phyloP scores from a whole-genome alignment of 2,113 vertebrate species.

The Sminthopsis crassicaudata region DNA sequence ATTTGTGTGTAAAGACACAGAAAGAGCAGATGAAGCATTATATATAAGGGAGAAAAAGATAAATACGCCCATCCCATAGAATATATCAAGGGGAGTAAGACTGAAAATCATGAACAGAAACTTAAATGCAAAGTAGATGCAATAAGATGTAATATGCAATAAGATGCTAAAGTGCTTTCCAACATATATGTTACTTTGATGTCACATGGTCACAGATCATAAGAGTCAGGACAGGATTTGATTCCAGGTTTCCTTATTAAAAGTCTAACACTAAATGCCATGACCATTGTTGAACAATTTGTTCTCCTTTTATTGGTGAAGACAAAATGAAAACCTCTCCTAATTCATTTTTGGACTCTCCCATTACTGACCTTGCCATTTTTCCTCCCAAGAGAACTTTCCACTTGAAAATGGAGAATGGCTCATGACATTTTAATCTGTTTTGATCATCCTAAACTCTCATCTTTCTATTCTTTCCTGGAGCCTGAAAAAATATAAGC shows the following conservation, averaged over 20 bases:
- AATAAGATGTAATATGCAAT: too few relatives aligned
- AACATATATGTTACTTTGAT: neutral
- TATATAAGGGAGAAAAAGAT: neutral
- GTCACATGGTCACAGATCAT: neutral
- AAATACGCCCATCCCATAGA: neutral
- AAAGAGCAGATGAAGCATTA: neutral
- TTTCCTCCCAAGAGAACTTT: slow-evolving; percentile 20
- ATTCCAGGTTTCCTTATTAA: neutral
- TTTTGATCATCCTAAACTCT: neutral
- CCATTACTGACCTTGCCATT: slow-evolving; percentile 1
- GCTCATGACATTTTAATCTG: neutral
- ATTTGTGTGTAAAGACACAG: neutral
- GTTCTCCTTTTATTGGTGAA: neutral
- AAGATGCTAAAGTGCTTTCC: neutral
- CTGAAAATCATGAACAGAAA: neutral
- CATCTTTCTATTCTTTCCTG: neutral
- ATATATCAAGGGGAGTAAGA: neutral
- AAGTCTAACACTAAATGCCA: neutral
- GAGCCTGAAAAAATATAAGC: neutral
- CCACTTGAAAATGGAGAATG: slow-evolving; percentile 42
- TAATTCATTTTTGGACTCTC: slow-evolving; percentile 41
- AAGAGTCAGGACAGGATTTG: neutral
- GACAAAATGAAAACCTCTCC: neutral
- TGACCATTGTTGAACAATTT: neutral
- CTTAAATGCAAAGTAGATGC: neutral